These are phyloP conservation scores for Semibalanus balanoides DNA, from an alignment of 1,140 invertebrate genomes.

Conservation along the genomic window DNA sequence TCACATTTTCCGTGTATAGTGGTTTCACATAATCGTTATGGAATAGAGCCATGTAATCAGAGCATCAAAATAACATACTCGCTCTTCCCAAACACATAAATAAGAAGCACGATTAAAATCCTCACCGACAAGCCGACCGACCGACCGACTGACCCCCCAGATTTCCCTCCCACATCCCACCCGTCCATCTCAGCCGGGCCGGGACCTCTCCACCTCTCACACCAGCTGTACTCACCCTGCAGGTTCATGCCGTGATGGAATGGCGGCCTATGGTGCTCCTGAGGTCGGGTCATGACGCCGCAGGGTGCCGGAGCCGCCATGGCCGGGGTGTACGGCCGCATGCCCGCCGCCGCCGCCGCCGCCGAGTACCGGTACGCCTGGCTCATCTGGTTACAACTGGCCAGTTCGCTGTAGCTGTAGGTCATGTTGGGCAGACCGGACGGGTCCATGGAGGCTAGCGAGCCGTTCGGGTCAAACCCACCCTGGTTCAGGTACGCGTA, in stretches of 20 bases:
- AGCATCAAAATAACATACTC: no score
- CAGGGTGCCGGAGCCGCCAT: constrained; percentile 5
- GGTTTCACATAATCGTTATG: no score
- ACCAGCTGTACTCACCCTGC: constrained; percentile 12
- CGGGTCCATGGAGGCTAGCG: constrained; percentile 28
- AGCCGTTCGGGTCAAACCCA: constrained; percentile 21
- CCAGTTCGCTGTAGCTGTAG: constrained; percentile 30
- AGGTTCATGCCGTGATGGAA: constrained; percentile 13
- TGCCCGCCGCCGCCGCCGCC: constrained; percentile 11
- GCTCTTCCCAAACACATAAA: no score
- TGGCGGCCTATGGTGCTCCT: constrained; percentile 8
- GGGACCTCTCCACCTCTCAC: no score
- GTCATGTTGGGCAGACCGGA: constrained; percentile 28
- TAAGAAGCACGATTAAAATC: no score
- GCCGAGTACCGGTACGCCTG: constrained; percentile 19
- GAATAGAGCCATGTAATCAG: no score
- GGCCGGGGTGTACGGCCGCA: constrained; percentile 4
- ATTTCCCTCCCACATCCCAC: no score
- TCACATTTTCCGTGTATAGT: no score
- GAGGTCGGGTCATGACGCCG: constrained; percentile 12
- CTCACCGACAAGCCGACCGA: no score
- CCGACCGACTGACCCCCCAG: no score
- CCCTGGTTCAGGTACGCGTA: constrained; percentile 25
- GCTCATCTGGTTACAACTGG: constrained; percentile 30
- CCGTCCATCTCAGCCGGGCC: no score